phyloP scores from a whole-genome alignment of 2,797 vertebrate genomes.

The Chelmon rostratus region DNA sequence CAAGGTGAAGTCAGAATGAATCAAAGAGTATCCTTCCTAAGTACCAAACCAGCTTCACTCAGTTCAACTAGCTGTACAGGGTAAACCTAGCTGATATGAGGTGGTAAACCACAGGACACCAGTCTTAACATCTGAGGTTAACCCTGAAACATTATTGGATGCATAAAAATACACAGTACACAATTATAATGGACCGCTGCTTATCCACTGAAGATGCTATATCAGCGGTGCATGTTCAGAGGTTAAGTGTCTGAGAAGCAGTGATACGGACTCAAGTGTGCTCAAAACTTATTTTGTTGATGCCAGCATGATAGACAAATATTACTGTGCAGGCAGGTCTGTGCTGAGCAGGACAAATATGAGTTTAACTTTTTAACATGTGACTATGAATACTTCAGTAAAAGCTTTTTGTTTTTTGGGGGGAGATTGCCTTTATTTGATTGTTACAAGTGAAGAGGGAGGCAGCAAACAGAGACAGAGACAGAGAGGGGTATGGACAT shows the following conservation, averaged over 20 bases:
- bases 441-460: no score
- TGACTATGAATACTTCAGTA: no score
- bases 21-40: background rate
- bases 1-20: slow-evolving; percentile 5
- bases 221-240: background rate
- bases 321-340: background rate
- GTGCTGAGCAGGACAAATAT: no score
- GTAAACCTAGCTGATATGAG: background rate
- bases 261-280: background rate
- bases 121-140: slow-evolving; percentile 3
- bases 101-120: background rate
- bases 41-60: background rate
- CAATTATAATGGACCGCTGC: background rate
- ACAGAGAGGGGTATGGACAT: no score
- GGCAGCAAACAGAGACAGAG: no score
- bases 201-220: background rate
- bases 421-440: no score
- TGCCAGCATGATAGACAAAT: background rate
- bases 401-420: no score
- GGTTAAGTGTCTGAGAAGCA: slow-evolving; percentile 2
- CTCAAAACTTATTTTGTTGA: slow-evolving; percentile 1
- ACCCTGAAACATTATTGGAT: background rate
- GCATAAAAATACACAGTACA: background rate
- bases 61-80: background rate
- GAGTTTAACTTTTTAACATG: no score